Conservation (phyloP, 2,113 vertebrate genomes). For the Microtus richardsoni region DNA sequence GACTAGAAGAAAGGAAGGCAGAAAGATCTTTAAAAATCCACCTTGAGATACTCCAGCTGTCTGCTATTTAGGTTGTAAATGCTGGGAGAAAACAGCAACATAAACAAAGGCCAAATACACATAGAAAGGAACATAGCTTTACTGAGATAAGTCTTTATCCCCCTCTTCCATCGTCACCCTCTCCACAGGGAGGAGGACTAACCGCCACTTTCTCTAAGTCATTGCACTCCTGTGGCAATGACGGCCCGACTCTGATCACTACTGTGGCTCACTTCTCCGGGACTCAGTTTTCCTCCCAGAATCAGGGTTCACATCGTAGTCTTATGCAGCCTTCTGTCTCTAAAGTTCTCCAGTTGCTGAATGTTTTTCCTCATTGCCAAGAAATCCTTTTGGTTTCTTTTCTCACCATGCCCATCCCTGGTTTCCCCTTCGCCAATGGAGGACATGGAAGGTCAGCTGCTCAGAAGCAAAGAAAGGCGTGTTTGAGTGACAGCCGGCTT, state of each 20-base stretch:
- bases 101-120: not conserved
- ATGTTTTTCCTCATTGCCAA: not conserved
- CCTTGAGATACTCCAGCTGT: not conserved
- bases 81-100: not conserved
- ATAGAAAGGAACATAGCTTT: not conserved
- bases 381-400: not conserved
- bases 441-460: not conserved
- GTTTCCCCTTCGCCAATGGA: not conserved
- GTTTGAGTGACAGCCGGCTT: not conserved
- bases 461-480: not conserved
- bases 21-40: conserved; percentile 34
- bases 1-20: not conserved
- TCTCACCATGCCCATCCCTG: not conserved
- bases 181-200: not conserved
- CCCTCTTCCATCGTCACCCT: not conserved
- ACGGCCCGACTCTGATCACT: not conserved
- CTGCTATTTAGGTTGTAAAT: conserved; percentile 10
- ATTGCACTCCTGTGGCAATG: not conserved
- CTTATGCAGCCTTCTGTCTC: not conserved
- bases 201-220: not conserved
- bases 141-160: not conserved
- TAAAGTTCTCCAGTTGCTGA: not conserved
- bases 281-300: conserved; percentile 31
- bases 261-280: not conserved
- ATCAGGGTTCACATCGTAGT: not conserved